Base-by-base conservation (phyloP, 2,888 invertebrate genomes). In the Incurvaria masculella region DNA sequence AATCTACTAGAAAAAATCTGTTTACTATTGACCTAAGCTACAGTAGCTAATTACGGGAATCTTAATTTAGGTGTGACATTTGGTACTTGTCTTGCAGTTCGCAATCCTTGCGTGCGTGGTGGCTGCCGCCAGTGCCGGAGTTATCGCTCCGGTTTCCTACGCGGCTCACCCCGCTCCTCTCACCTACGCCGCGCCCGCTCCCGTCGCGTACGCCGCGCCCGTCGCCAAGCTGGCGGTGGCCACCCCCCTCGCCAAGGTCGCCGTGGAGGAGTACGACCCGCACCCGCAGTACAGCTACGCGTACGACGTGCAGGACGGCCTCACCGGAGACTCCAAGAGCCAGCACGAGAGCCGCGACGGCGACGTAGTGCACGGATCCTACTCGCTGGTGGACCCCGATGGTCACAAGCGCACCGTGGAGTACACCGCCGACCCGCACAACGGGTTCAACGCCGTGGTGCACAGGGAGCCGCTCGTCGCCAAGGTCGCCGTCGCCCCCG, bases 401-500 rank as follows among this genome's bases (percentile, higher is more conserved):
- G 80, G 80, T 52, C 69, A 65, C 58, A 70, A 69, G 61, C 72
- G 79, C 52, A 76, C 69, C 46, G 80, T 80, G 1, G 79, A 79
- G 26, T 80, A 80, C 65, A 73, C 73, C 50, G 79, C 79, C 49
- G 79, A 79, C 56, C 65, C 69, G 23, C 64, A 73, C 59, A 71
- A 75, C 54, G 79, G 79, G 48, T 80, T 80, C 65, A 79, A 79
- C 61, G 80, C 80, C 26, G 73, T 80, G 23, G 80, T 80, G 11
- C 72, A 65, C 61, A 69, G 59, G 53, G 74, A 75, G 53, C 69
- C 79, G 6, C 59, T 78, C 55, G 68, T 57, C 44, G 61, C 68
- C 51, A 67, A 57, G 62, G 63, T 63, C 45, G 64, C 68, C 52
- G 33, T 70, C 53, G 73, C 75, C 42, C 73, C 74, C 55, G 62